phyloP scores from a whole-genome alignment of 2,113 vertebrate species.

The Elachura formosa region DNA sequence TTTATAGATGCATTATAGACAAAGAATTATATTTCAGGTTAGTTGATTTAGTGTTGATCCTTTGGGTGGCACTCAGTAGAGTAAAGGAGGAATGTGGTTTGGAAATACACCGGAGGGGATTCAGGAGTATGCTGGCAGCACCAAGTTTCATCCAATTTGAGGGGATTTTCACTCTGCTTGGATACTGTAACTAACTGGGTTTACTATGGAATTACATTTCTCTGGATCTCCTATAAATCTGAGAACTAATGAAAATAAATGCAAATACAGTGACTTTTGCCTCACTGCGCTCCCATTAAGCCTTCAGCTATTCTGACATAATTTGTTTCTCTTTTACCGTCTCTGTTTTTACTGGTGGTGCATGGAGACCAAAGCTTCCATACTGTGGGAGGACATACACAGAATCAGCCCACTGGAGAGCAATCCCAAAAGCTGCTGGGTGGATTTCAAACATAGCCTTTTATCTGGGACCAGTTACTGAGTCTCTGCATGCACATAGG shows the following conservation, averaged over 20 bases:
- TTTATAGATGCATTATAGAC: neutral
- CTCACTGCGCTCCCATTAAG: neutral
- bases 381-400: fast-evolving
- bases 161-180: constrained; percentile 19
- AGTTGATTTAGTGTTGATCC: constrained; percentile 37
- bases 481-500: fast-evolving
- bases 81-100: constrained; percentile 32
- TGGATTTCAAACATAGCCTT: neutral
- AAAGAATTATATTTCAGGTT: neutral
- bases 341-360: neutral
- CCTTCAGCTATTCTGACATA: constrained; percentile 5
- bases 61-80: constrained; percentile 1
- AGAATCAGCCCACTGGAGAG: neutral
- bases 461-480: neutral
- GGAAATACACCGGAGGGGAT: constrained; percentile 13
- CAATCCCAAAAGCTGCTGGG: neutral
- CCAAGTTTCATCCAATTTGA: constrained; percentile 49
- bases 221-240: neutral
- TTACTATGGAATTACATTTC: constrained; percentile 21
- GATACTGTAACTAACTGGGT: neutral
- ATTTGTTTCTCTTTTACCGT: neutral
- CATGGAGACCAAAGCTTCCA: neutral
- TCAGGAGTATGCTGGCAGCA: neutral
- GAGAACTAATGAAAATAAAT: constrained; percentile 25
- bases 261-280: neutral